A percentile compares a stretch with the other conserved stretches of the same genome.
phyloP scores from a whole-genome alignment of 2,888 invertebrate genomes.

The Myopa testacea region DNA sequence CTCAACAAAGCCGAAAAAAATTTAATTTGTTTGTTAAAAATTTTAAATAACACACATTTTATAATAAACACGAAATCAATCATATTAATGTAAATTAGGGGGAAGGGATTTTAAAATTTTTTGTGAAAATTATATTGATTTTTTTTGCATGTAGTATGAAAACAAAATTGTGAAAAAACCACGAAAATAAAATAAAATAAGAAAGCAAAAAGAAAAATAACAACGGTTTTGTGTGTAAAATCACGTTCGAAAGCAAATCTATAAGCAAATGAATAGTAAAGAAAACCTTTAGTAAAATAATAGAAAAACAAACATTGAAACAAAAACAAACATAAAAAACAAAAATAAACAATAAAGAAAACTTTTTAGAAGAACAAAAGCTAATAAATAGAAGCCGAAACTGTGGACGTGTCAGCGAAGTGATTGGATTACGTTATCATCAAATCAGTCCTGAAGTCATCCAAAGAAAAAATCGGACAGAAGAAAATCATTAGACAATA shows the following conservation, averaged over 20 bases:
- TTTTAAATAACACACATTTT: background rate
- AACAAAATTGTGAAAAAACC: constrained; percentile 4
- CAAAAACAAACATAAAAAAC: too few relatives aligned
- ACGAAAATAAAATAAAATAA: too few relatives aligned
- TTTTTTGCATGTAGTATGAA: constrained; percentile 14
- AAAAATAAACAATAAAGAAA: too few relatives aligned
- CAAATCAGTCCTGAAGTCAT: constrained; percentile 26
- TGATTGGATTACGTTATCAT: constrained; percentile 4
- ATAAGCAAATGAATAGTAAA: too few relatives aligned
- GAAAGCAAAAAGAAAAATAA: constrained; percentile 1
- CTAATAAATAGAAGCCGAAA: background rate
- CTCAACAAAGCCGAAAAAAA: background rate
- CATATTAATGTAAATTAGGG: background rate
- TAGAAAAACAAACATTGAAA: too few relatives aligned
- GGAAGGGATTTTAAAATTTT: background rate
- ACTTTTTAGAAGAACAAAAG: constrained; percentile 36
- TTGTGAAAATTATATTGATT: constrained; percentile 30
- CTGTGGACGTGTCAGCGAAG: constrained; percentile 37
- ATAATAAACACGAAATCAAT: background rate
- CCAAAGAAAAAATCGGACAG: background rate
- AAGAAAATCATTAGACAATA: constrained; percentile 1
- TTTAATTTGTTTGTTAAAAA: background rate
- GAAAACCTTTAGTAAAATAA: constrained; percentile 15
- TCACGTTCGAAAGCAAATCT: constrained; percentile 32
- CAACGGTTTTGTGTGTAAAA: constrained; percentile 17